Conservation (phyloP, 2,113 vertebrate species). For the Anarhynchus alexandrinus region DNA sequence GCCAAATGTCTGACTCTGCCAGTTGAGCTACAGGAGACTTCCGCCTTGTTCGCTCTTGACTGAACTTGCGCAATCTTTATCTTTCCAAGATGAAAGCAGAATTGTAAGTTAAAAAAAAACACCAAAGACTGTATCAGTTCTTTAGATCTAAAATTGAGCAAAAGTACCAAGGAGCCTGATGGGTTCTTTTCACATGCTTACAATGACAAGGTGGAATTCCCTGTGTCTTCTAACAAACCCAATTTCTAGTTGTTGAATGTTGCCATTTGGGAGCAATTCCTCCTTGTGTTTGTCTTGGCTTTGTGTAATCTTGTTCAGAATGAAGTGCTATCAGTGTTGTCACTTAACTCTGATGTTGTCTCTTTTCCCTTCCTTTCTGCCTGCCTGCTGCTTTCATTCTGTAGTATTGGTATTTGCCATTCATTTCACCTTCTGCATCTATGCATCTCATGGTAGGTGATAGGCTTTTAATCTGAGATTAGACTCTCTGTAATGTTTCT, state of each 20-base stretch:
- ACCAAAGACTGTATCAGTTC: neutral
- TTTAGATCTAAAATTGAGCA: neutral
- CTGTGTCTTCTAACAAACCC: neutral
- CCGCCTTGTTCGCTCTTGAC: neutral
- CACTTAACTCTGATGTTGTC: constrained; percentile 68
- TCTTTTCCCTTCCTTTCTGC: constrained; percentile 67
- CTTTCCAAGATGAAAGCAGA: neutral
- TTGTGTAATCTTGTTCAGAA: neutral
- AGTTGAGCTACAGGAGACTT: constrained; percentile 25
- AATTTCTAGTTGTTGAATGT: neutral
- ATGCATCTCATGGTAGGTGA: constrained; percentile 78
- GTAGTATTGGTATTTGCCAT: constrained; percentile 78
- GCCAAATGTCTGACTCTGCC: constrained; percentile 27
- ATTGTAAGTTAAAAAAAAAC: neutral
- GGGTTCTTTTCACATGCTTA: neutral
- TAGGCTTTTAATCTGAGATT: constrained; percentile 59
- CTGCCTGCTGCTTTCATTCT: constrained; percentile 74
- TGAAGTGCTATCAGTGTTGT: constrained; percentile 15
- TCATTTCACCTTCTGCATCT: constrained; percentile 78
- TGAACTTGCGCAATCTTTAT: neutral
- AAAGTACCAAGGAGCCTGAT: accelerated
- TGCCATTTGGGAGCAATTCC: neutral
- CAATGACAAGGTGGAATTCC: neutral
- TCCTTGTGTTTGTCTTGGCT: neutral
- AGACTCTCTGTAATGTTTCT: constrained; percentile 42